Percentiles rank a stretch among this genome's conserved stretches.
These are phyloP conservation scores for Nymphalis urticae DNA, from an alignment of 2,888 invertebrate species.

Conservation along the genomic window DNA sequence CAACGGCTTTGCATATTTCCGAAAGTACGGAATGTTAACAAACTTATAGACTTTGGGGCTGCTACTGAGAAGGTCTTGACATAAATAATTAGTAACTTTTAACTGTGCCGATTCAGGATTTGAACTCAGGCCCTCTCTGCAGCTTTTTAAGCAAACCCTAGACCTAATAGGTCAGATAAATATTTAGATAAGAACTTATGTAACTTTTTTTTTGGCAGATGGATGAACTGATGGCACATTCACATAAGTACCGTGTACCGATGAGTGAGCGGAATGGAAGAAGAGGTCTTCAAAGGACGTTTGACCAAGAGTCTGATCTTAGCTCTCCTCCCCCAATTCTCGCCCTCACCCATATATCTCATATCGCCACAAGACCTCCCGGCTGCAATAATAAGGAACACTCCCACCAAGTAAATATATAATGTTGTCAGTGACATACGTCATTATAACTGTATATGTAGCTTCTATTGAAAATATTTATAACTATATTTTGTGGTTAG, in stretches of 20 bases:
- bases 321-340: slow-evolving; percentile 65
- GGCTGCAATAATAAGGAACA: slow-evolving; percentile 65
- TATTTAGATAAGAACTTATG: background rate
- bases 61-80: no score
- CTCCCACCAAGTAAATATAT: slow-evolving; percentile 28
- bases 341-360: slow-evolving; percentile 69
- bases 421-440: background rate
- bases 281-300: slow-evolving; percentile 55
- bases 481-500: no score
- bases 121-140: no score
- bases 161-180: background rate
- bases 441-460: no score
- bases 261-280: slow-evolving; percentile 65
- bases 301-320: slow-evolving; percentile 51
- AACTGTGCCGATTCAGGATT: no score
- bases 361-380: slow-evolving; percentile 67
- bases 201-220: slow-evolving; percentile 52
- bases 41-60: no score
- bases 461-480: no score
- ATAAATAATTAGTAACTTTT: no score
- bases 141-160: no score
- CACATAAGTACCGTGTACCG: slow-evolving; percentile 70
- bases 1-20: no score
- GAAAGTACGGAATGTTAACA: no score
- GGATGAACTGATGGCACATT: slow-evolving; percentile 71